Evolutionary conservation across 2,113 vertebrate species (phyloP).

Genomic region (Sinosuthora webbiana): DNA sequence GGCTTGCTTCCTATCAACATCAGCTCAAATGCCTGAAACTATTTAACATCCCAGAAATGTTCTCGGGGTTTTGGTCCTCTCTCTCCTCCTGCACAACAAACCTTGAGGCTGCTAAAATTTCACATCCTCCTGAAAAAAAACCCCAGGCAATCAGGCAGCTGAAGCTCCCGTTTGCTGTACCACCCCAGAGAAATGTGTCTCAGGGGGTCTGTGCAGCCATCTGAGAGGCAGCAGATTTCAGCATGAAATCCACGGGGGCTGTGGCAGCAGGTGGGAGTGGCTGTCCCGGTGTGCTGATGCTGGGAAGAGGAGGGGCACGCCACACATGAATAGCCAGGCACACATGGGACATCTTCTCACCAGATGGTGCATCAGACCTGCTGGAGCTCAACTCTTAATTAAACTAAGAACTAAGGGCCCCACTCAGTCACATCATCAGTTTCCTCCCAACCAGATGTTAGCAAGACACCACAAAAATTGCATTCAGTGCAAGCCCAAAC

Average conservation of each 20-base stretch:
- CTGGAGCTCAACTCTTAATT: constrained; percentile 26
- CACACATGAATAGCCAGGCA: not conserved
- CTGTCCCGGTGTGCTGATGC: rapidly evolving
- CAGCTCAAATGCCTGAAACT: not conserved
- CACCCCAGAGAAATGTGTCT: not conserved
- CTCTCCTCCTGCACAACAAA: not conserved
- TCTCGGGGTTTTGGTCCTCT: not conserved
- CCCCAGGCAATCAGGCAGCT: not conserved
- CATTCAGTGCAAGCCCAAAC: not conserved
- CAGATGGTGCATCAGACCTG: constrained; percentile 33
- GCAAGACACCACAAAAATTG: not conserved
- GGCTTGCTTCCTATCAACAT: not conserved
- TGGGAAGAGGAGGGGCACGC: not conserved
- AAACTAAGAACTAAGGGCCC: not conserved
- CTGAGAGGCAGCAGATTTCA: not conserved
- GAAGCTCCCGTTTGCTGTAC: not conserved
- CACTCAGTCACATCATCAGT: not conserved
- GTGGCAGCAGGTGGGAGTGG: not conserved
- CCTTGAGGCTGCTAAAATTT: not conserved
- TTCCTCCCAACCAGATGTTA: constrained; percentile 16
- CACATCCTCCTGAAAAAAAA: not conserved
- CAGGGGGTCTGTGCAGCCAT: not conserved
- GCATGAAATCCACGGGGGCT: not conserved
- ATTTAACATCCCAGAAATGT: not conserved
- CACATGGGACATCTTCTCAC: constrained; percentile 18